Evolutionary conservation across 2,113 vertebrate genomes (phyloP).

Genomic region (Eulemur rufifrons): DNA sequence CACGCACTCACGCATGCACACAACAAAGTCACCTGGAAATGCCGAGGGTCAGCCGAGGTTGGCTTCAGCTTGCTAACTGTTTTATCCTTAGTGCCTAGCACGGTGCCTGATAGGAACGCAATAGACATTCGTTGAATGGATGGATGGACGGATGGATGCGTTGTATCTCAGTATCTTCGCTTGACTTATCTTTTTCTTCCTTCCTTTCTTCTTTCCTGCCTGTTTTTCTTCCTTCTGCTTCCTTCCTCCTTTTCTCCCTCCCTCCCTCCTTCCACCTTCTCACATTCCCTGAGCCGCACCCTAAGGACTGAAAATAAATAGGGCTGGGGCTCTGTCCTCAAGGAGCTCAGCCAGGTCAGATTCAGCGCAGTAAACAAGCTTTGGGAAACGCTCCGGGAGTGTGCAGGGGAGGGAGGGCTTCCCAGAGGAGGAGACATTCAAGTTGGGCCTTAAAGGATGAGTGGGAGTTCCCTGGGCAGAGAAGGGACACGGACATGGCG

Average conservation of each 20-base stretch:
- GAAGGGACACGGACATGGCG: neutral
- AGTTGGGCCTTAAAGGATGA: neutral
- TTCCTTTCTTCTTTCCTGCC: neutral
- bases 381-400: neutral
- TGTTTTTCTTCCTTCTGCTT: neutral
- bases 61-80: neutral
- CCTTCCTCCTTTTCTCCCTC: neutral
- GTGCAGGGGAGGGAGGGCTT: neutral
- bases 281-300: constrained; percentile 37
- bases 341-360: constrained; percentile 49
- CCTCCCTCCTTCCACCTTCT: neutral
- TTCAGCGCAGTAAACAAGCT: constrained; percentile 22
- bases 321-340: constrained; percentile 17
- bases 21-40: constrained; percentile 40
- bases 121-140: neutral
- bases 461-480: neutral
- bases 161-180: neutral
- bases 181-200: constrained; percentile 1
- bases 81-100: neutral
- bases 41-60: neutral
- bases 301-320: constrained; percentile 51
- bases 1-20: neutral
- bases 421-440: neutral
- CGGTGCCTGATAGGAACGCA: neutral
- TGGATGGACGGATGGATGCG: neutral